phyloP scores from a whole-genome alignment of 2,113 vertebrate species.

The Dolichotis patagonum region DNA sequence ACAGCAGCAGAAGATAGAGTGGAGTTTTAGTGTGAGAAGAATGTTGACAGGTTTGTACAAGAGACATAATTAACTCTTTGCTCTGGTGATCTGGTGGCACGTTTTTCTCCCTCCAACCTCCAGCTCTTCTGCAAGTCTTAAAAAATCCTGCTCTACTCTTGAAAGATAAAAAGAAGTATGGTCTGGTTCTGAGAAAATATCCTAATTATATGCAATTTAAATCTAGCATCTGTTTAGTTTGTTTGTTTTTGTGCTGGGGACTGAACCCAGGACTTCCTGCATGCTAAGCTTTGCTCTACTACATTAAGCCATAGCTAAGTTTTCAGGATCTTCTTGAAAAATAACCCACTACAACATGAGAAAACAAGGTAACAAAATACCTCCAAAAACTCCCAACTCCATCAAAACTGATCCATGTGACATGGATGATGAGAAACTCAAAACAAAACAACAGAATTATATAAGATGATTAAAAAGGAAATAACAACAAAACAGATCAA shows the following conservation, averaged over 20 bases:
- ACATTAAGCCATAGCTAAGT: neutral
- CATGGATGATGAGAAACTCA: no score
- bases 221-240: slow-evolving; percentile 45
- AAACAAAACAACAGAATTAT: no score
- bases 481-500: no score
- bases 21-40: slow-evolving; percentile 30
- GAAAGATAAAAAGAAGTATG: neutral
- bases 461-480: no score
- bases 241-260: neutral
- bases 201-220: slow-evolving; percentile 54
- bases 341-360: neutral
- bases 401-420: no score
- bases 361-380: no score
- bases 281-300: neutral
- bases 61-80: slow-evolving; percentile 60
- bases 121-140: neutral
- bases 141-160: slow-evolving; percentile 24
- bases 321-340: slow-evolving; percentile 41
- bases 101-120: slow-evolving; percentile 18
- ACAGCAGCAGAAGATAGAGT: neutral
- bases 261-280: neutral
- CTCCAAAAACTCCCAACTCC: no score
- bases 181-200: slow-evolving; percentile 56
- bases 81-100: slow-evolving; percentile 29
- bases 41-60: slow-evolving; percentile 63